Percentiles rank a stretch among this genome's conserved stretches.
phyloP scores from a whole-genome alignment of 2,797 vertebrate species.

The Paratrypauchen microcephalus region DNA sequence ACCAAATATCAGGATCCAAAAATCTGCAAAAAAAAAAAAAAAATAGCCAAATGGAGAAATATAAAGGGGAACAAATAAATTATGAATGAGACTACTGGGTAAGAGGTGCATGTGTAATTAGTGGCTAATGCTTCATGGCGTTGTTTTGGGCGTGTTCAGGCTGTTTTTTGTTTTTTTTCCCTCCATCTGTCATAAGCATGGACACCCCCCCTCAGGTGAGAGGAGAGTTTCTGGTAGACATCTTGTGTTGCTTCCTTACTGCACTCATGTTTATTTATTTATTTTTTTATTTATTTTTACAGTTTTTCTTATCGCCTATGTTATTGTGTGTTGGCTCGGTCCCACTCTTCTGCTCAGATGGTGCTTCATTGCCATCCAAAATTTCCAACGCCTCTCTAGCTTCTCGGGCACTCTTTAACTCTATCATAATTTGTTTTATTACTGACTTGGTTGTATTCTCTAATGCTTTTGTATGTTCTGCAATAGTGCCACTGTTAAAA shows the following conservation, averaged over 20 bases:
- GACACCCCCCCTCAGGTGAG: conserved; percentile 40
- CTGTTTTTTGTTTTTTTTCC: conserved; percentile 21
- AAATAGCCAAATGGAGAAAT: no score
- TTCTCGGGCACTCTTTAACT: conserved; percentile 23
- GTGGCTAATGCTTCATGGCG: conserved; percentile 36
- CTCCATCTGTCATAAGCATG: conserved; percentile 59
- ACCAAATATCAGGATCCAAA: neutral
- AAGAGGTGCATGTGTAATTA: conserved; percentile 41
- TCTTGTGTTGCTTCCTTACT: conserved; percentile 27
- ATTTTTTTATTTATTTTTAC: no score
- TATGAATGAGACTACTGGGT: conserved; percentile 2
- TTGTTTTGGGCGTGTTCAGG: conserved; percentile 33
- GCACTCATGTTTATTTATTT: conserved; percentile 20
- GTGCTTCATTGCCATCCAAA: conserved; percentile 46
- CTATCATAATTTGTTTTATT: conserved; percentile 19
- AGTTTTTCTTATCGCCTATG: conserved; percentile 37
- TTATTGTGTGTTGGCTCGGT: conserved; percentile 9
- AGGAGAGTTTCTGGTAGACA: conserved; percentile 17
- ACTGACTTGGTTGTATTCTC: conserved; percentile 17
- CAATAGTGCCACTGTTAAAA: conserved; percentile 29
- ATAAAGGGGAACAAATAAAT: neutral
- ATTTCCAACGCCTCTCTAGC: conserved; percentile 9
- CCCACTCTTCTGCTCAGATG: conserved; percentile 6
- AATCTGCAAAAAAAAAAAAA: neutral
- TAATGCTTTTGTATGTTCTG: conserved; percentile 31